phyloP scores from a whole-genome alignment of 2,113 vertebrate genomes.

The Siniperca chuatsi region DNA sequence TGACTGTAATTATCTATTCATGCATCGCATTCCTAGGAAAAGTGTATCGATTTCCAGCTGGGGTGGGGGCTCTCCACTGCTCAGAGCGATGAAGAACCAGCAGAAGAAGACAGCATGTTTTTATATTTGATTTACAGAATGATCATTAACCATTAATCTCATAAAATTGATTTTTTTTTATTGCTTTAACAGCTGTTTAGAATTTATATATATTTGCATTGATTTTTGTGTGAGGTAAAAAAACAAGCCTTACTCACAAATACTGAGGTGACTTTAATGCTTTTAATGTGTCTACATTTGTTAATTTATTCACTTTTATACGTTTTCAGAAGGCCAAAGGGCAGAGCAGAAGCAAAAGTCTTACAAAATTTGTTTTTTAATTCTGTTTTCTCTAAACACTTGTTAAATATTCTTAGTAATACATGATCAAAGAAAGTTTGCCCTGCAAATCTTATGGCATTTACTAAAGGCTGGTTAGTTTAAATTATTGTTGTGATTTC shows the following conservation, averaged over 20 bases:
- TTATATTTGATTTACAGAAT: constrained; percentile 35
- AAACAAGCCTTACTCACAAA: neutral
- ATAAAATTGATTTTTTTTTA: neutral
- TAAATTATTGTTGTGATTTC: neutral
- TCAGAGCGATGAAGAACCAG: constrained; percentile 4
- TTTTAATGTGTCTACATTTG: neutral
- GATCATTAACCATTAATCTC: neutral
- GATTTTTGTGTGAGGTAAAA: neutral
- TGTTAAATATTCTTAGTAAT: neutral
- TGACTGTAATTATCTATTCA: constrained; percentile 75
- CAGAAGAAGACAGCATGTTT: constrained; percentile 17
- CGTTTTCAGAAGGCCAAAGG: neutral
- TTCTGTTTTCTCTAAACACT: neutral
- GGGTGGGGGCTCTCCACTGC: constrained; percentile 20
- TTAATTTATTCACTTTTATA: neutral
- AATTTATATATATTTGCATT: too few relatives aligned
- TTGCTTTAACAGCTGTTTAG: neutral
- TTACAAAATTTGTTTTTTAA: neutral
- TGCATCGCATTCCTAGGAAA: constrained; percentile 67
- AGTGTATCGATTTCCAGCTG: constrained; percentile 72
- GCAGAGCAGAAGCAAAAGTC: neutral
- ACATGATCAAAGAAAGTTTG: too few relatives aligned
- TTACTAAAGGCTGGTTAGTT: neutral
- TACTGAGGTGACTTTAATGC: neutral
- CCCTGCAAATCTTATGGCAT: neutral